Evolutionary conservation across 64 coral and sea anemone genomes (phyloP).

Genomic region (Trachythela sp.): DNA sequence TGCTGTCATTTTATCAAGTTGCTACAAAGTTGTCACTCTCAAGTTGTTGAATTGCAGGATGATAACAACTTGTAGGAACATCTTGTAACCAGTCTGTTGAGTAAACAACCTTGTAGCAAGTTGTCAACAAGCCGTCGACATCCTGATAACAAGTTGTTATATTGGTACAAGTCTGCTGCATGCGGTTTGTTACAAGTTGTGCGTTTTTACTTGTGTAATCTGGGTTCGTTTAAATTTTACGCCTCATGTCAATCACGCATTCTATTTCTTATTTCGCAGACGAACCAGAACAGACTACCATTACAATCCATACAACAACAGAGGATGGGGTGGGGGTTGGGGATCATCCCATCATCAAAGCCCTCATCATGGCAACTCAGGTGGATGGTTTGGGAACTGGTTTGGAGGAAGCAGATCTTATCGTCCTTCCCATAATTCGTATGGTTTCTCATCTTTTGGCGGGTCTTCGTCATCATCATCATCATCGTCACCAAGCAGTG

Average conservation of each 20-base stretch:
- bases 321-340: neutral
- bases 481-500: neutral
- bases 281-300: neutral
- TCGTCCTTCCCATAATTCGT: neutral
- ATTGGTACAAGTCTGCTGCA: no score
- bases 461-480: neutral
- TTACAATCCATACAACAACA: neutral
- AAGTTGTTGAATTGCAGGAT: no score
- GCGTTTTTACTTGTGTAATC: no score
- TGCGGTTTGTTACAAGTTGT: no score
- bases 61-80: no score
- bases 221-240: no score
- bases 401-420: neutral
- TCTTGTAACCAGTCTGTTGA: no score
- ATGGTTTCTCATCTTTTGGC: neutral
- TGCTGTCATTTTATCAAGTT: no score
- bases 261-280: neutral
- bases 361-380: neutral
- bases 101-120: no score
- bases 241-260: neutral
- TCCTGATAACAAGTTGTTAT: no score
- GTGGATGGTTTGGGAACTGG: neutral
- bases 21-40: no score
- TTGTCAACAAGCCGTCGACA: no score
- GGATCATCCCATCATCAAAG: neutral